Evolutionary conservation across 1,140 invertebrate species (phyloP), one percentile per base, ranked within the genome.

Genomic region (Pseudomyrmex sp.): DNA sequence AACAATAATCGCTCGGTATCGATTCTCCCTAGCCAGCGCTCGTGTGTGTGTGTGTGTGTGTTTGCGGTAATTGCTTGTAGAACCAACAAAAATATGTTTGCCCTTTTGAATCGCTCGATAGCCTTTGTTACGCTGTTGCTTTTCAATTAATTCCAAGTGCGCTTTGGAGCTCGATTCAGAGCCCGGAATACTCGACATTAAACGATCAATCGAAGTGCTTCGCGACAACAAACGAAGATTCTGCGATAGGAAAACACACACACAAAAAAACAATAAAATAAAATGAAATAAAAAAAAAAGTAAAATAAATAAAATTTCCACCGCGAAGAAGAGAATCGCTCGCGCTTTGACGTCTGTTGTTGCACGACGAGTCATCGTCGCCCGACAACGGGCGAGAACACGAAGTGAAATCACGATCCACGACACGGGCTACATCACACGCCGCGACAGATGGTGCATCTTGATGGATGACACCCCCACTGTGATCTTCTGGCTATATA

Each of bases 381-480:
- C 35, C 5, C 5, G 35, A 35, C 35, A 35, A 35, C 35, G 35
- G 35, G 35, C 35, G 35, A 7, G 5, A 35, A 35, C 35, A 35
- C 5, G 35, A 35, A 35, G 54, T 26, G 76, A 54, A 76, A 77
- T 73, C 50, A 74, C 83, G 20, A 62, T 86, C 65, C 44, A 20
- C 58, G 50, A 56, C 63, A 12, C 26, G 23, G 26, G 63, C 63
- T 58, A 26, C 50, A 58, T 72, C 76, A 13, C 54, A 26, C 20
- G 48, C 18, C 48, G 0, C 70, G 26, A 12, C 58, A 75, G 62
- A 73, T 82, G 79, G 54, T 70, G 46, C 59, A 35, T 75, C 79
- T 54, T 73, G 48, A 74, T 75, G 70, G 61, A 82, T 74, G 58
- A 75, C 70, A 48, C 70, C n/a, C 54, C 46, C 35, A 35, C 35